Base-by-base conservation (phyloP, 2,113 vertebrate species). In the Vidua macroura region DNA sequence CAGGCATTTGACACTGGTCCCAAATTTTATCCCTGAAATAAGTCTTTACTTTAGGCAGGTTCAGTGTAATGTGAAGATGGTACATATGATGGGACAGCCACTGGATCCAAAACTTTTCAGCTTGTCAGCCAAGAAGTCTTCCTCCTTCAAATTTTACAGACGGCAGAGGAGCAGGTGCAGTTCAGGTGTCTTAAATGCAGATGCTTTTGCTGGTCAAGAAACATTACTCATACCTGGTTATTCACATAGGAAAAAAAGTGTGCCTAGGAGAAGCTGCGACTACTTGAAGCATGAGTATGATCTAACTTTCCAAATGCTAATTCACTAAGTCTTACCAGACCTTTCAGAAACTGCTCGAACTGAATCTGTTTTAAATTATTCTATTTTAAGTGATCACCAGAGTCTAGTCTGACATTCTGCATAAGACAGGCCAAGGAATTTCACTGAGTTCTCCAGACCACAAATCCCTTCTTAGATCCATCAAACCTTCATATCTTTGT, bases 341-440 rank as follows among this genome's bases (percentile, higher is more conserved):
- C 78, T 77, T 95, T 95, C 67, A 91, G 91, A 95, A 96, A 95
- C 84, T 92, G 67, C 91, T 94, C 94, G 90, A 95, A 96, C 48
- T 30, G 76, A 78, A 96, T 86, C 87, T 96, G 90, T 77, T 95
- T 96, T 92, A 91, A 91, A 95, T 94, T 92, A 93, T 88, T 86
- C 88, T 88, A 88, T 95, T 96, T 96, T 97, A 92, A 96, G 94
- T 75, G 72, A 96, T 93, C 94, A 88, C 43, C 44, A 86, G 84
- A 73, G 82, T 90, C 90, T 94, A 90, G 79, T 86, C 72, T 96
- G 83, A 90, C 51, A 51, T 93, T 95, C 79, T 94, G 79, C 48
- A 52, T 83, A 56, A 86, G 76, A 78, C 68, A 90, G 88, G 68
- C 85, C 94, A 95, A 96, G 60, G 88, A 95, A 96, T 92, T 95